Evolutionary conservation across 2,888 invertebrate species (phyloP).

Genomic region (Nineta flava): DNA sequence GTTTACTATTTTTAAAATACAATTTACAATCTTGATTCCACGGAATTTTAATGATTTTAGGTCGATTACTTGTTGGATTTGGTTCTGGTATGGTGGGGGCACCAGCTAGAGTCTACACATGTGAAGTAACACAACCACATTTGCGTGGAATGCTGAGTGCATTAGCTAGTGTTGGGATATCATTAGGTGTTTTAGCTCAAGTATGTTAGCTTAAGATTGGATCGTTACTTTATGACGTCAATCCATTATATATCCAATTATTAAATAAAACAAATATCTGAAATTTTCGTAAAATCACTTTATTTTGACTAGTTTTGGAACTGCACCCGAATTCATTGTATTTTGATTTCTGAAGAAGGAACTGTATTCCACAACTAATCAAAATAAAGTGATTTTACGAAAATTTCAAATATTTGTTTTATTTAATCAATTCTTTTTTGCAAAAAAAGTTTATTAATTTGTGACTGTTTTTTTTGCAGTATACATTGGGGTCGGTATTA

Average conservation of each 20-base stretch:
- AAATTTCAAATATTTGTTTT: no score
- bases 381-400: no score
- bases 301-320: no score
- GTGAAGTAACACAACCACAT: slow-evolving; percentile 56
- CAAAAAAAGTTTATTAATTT: background rate
- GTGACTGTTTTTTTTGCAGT: slow-evolving; percentile 31
- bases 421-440: background rate
- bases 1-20: no score
- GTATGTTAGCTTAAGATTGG: slow-evolving; percentile 19
- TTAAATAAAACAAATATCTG: no score
- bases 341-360: no score
- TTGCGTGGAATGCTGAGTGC: slow-evolving; percentile 59
- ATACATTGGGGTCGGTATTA: slow-evolving; percentile 40
- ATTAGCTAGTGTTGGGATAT: slow-evolving; percentile 53
- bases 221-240: no score
- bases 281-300: no score
- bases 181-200: slow-evolving; percentile 48
- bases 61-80: slow-evolving; percentile 46
- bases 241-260: no score
- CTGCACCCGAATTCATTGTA: no score
- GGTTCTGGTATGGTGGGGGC: slow-evolving; percentile 60
- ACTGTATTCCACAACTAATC: no score
- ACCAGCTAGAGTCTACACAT: slow-evolving; percentile 51
- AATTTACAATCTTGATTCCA: background rate
- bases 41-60: slow-evolving; percentile 14